Evolutionary conservation across 2,113 vertebrate species (phyloP).

Genomic region (Clupea harengus): DNA sequence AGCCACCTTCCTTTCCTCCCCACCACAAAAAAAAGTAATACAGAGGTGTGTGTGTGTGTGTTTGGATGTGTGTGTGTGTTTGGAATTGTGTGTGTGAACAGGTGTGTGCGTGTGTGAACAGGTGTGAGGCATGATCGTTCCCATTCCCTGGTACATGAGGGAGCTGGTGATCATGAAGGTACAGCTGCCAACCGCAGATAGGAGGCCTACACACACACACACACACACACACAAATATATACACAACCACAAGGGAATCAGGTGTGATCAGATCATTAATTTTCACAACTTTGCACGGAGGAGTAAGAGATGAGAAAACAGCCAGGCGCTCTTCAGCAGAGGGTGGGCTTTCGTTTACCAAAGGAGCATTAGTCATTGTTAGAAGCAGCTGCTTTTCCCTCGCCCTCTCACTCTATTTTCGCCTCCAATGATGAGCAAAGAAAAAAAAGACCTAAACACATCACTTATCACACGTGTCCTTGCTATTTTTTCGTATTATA

Average conservation of each 20-base stretch:
- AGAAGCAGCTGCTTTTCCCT: not conserved
- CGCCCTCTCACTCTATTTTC: not conserved
- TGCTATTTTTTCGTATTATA: not conserved
- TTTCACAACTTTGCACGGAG: conserved; percentile 29
- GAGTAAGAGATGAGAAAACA: conserved; percentile 23
- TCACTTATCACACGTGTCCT: not conserved
- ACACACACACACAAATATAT: conserved; percentile 29
- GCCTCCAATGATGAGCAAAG: not conserved
- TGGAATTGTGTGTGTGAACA: no score
- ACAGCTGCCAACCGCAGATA: conserved; percentile 2
- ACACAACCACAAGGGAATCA: not conserved
- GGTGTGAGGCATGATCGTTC: not conserved
- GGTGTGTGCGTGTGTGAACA: not conserved
- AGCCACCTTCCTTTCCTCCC: not conserved
- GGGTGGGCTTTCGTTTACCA: not conserved
- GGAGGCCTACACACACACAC: not conserved
- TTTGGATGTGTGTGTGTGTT: not conserved
- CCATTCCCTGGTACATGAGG: conserved; percentile 1
- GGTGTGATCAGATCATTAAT: conserved; percentile 37
- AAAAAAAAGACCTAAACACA: not conserved
- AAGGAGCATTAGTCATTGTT: conserved; percentile 6
- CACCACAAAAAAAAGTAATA: not conserved
- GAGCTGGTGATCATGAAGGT: not conserved
- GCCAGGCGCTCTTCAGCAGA: not conserved
- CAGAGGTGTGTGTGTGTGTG: conserved; percentile 13